Conservation (phyloP, 2,113 vertebrate genomes). For the Speoplatyrhinus poulsoni region DNA sequence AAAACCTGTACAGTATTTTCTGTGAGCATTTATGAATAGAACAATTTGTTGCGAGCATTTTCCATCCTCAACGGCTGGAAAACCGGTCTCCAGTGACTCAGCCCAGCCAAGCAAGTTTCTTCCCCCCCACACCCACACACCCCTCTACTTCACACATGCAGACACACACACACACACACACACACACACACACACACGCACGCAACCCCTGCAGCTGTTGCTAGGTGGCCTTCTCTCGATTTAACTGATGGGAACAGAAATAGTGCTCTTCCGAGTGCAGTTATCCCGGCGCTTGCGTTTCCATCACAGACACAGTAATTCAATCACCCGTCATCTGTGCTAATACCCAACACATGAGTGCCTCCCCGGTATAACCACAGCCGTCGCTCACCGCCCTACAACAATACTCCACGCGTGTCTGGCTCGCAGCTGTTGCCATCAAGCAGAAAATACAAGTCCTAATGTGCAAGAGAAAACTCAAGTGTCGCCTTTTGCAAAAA, state of each 20-base stretch:
- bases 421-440: conserved; percentile 49
- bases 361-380: conserved; percentile 46
- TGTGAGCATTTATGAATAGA: conserved; percentile 60
- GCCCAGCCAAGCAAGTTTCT: neutral
- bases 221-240: conserved; percentile 55
- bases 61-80: conserved; percentile 51
- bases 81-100: conserved; percentile 15
- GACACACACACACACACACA: neutral
- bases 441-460: conserved; percentile 2
- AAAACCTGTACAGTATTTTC: conserved; percentile 40
- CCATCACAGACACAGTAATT: conserved; percentile 57
- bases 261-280: conserved; percentile 40
- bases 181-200: neutral
- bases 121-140: neutral
- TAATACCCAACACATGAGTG: conserved; percentile 57
- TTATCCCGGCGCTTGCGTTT: conserved; percentile 51
- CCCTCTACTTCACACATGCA: neutral
- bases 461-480: neutral
- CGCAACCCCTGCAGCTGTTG: conserved; percentile 43
- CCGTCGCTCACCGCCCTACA: conserved; percentile 49
- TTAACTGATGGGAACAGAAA: conserved; percentile 59
- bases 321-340: conserved; percentile 47
- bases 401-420: conserved; percentile 46
- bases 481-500: too few relatives aligned
- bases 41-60: conserved; percentile 54